Conservation (phyloP, 2,888 invertebrate species). For the Sthenelais limicola region DNA sequence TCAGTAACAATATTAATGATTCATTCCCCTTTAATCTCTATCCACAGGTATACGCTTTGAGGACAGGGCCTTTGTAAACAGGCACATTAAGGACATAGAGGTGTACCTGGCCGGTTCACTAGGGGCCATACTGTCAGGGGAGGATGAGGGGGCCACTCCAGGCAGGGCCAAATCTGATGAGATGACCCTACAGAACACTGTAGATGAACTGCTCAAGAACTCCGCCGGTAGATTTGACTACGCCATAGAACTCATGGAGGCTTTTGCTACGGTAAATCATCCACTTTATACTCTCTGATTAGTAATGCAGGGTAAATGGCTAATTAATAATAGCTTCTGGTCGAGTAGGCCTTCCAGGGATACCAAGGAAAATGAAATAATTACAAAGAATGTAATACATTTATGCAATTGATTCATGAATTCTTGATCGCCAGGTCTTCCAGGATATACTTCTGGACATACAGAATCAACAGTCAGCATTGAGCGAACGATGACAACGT, state of each 20-base stretch:
- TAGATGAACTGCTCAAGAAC: slow-evolving; percentile 49
- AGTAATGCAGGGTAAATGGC: no score
- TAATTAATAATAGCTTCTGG: no score
- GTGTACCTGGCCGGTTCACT: slow-evolving; percentile 46
- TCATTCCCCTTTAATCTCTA: not conserved
- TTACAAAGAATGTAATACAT: no score
- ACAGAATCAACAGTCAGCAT: no score
- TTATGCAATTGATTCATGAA: no score
- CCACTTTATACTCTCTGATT: no score
- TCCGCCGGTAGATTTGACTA: slow-evolving; percentile 51
- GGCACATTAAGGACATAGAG: slow-evolving; percentile 51
- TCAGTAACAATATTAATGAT: no score
- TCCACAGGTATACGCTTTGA: slow-evolving; percentile 39
- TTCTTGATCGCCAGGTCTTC: no score
- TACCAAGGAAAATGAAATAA: no score
- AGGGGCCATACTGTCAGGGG: slow-evolving; percentile 50
- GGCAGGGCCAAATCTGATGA: slow-evolving; percentile 47
- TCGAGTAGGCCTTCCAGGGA: no score
- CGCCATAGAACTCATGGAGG: slow-evolving; percentile 48
- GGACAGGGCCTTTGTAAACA: slow-evolving; percentile 43
- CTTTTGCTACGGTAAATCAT: slow-evolving; percentile 45
- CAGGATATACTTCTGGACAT: no score
- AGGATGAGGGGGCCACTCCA: slow-evolving; percentile 48
- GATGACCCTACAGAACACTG: slow-evolving; percentile 47
- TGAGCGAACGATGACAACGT: no score